Conservation (phyloP, 2,888 invertebrate species). For the Stenichneumon culpator region DNA sequence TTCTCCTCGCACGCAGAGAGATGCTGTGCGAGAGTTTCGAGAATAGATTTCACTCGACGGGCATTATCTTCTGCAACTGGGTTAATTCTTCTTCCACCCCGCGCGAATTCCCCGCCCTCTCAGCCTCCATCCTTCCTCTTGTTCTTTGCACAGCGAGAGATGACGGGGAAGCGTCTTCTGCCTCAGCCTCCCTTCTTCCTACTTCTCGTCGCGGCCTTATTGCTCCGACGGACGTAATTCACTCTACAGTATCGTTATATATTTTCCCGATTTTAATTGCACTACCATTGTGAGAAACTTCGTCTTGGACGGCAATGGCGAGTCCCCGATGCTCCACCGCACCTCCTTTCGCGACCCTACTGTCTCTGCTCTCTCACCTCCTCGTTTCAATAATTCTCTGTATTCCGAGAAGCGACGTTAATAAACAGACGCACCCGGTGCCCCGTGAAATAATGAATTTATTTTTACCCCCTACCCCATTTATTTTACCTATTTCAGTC, state of each 20-base stretch:
- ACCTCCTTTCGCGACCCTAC: slow-evolving; percentile 14
- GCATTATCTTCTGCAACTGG: slow-evolving; percentile 79
- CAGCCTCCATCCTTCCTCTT: slow-evolving; percentile 42
- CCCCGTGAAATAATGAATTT: slow-evolving; percentile 66
- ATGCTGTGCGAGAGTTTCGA: slow-evolving; percentile 50
- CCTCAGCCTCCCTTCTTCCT: slow-evolving; percentile 44
- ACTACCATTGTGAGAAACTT: slow-evolving; percentile 76
- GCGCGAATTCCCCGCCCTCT: slow-evolving; percentile 54
- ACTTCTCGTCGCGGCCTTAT: slow-evolving; percentile 54
- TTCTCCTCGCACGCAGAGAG: slow-evolving; percentile 52
- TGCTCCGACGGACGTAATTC: slow-evolving; percentile 52
- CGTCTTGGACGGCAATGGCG: slow-evolving; percentile 57
- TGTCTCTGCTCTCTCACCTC: slow-evolving; percentile 5
- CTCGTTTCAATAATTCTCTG: slow-evolving; percentile 40
- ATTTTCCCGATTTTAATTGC: slow-evolving; percentile 79
- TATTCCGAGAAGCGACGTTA: slow-evolving; percentile 30
- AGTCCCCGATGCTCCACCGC: slow-evolving; percentile 48
- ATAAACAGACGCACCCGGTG: slow-evolving; percentile 43
- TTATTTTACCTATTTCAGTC: slow-evolving; percentile 55
- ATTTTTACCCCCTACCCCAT: slow-evolving; percentile 74
- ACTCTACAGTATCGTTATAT: slow-evolving; percentile 67
- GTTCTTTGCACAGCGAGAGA: slow-evolving; percentile 52
- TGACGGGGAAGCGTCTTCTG: slow-evolving; percentile 37
- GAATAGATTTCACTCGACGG: slow-evolving; percentile 75
- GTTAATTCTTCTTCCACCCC: slow-evolving; percentile 76